Base-by-base conservation (phyloP, 2,113 vertebrate species). In the Butastur rufipennis region DNA sequence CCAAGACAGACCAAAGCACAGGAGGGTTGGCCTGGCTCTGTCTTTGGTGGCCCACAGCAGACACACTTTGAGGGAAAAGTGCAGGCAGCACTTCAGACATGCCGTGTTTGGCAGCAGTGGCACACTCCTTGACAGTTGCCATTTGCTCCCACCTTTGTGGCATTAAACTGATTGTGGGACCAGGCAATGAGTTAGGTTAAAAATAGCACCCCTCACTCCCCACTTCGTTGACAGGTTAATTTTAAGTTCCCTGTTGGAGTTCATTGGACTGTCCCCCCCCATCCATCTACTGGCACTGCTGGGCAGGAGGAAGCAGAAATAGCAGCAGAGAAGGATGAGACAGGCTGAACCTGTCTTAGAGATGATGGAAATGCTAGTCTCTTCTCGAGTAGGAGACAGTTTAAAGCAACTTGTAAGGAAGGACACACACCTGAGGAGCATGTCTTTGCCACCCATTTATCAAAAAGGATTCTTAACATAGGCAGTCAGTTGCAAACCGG, bases 131-230 rank as follows among this genome's bases (percentile, higher is more conserved):
- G 48, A 17, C 92, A 45, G 55, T 25, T n/a, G 45, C 48, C 8
- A 3, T 29, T 52, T 50, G 31, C 53, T 63, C 7, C 32, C 32
- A 20, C 20, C 42, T 61, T 29, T 32, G 52, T 52, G 63, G n/a
- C 53, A 18, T 55, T 61, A 36, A 40, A 40, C 25, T 21, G 31
- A 34, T 20, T 40, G 52, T 31, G 32, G 36, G 29, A 21, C 61
- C 7, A 25, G 55, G 40, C 31, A 38, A 55, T 6, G 7, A 63
- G 20, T 27, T 36, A 50, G 22, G 58, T 59, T 86, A 48, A 67
- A 78, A 78, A 10, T 7, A 40, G 27, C 1, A 1, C 1, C 10
- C 23, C 26, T 3, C 20, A 6, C 43, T 31, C 5, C 7, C 31
- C 15, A 1, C 23, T 45, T 68, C 1, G 1, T 34, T 20, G 56